These are phyloP conservation scores for Acomys russatus DNA, from an alignment of 2,797 vertebrate species.

Conservation along the genomic window DNA sequence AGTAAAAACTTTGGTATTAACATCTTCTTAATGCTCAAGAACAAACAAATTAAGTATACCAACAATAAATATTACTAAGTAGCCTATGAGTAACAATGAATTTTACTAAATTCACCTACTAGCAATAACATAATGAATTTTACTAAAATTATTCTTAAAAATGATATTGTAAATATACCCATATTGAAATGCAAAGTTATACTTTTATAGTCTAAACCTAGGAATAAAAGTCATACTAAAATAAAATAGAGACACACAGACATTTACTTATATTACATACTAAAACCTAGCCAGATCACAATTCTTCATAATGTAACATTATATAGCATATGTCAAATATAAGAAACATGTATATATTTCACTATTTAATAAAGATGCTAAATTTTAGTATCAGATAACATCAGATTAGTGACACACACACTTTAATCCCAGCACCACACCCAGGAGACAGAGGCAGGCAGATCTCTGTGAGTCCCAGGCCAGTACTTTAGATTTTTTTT, in stretches of 20 bases:
- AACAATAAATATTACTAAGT: constrained; percentile 49
- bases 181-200: constrained; percentile 49
- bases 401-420: neutral
- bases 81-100: neutral
- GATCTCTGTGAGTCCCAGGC: neutral
- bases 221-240: constrained; percentile 55
- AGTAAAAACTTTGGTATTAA: constrained; percentile 40
- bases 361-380: constrained; percentile 20
- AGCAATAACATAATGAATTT: constrained; percentile 30
- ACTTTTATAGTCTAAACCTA: constrained; percentile 50
- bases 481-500: neutral
- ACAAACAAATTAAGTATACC: constrained; percentile 28
- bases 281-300: neutral
- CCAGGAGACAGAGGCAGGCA: neutral
- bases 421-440: neutral
- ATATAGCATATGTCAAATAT: neutral
- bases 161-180: neutral
- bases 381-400: constrained; percentile 40
- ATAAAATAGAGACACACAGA: neutral
- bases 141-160: constrained; percentile 58
- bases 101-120: constrained; percentile 9
- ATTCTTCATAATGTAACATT: neutral
- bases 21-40: constrained; percentile 40
- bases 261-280: constrained; percentile 31
- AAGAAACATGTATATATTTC: neutral